Evolutionary conservation across 1,140 invertebrate genomes (phyloP).

Genomic region (Ptiloglossa arizonensis): DNA sequence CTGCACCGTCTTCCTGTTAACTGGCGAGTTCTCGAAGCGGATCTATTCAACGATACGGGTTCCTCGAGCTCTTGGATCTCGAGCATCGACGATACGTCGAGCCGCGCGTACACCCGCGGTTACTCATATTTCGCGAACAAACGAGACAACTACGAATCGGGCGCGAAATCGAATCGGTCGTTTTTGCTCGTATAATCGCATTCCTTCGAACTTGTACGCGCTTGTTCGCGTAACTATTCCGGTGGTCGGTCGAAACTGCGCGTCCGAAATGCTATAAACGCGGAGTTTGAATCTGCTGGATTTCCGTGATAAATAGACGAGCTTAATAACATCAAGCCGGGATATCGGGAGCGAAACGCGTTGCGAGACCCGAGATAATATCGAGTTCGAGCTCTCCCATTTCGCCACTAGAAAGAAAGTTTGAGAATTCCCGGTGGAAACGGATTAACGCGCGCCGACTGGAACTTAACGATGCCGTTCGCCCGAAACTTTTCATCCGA

Average conservation of each 20-base stretch:
- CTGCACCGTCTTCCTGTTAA: conserved; percentile 33
- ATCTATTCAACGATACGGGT: too few relatives aligned
- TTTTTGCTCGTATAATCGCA: background rate
- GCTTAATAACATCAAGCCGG: conserved; percentile 16
- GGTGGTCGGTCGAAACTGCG: background rate
- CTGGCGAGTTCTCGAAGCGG: conserved; percentile 59
- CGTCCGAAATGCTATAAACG: conserved; percentile 1
- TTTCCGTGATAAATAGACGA: conserved; percentile 29
- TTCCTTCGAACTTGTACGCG: background rate
- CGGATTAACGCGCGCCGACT: conserved; percentile 9
- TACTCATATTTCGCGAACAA: background rate
- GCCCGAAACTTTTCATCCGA: background rate
- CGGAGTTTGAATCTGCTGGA: conserved; percentile 10
- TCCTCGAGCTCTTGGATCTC: too few relatives aligned
- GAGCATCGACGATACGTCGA: too few relatives aligned
- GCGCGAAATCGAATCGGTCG: background rate
- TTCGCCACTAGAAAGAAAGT: background rate
- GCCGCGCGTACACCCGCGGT: too few relatives aligned
- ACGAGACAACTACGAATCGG: background rate
- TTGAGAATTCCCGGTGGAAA: background rate
- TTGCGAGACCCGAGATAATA: background rate
- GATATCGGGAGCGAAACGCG: background rate
- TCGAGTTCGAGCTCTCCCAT: too few relatives aligned
- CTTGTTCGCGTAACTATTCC: conserved; percentile 2
- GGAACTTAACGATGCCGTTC: conserved; percentile 23